Evolutionary conservation across 2,888 invertebrate genomes (phyloP), one percentile per base, ranked within the genome.

Genomic region (Pegoplata infirma): DNA sequence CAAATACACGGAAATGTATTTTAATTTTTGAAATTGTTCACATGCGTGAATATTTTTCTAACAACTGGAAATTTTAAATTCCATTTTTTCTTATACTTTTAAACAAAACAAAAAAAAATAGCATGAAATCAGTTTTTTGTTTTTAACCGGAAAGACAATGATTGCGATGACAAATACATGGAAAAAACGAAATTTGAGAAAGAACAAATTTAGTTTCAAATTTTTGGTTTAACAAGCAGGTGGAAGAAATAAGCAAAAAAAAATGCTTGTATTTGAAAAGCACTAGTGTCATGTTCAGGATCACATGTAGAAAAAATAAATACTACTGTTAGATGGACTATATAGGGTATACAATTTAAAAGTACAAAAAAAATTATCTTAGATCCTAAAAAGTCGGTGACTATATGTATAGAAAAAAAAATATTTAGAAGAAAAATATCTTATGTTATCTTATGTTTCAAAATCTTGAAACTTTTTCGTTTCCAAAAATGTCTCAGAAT

Each of bases 111-210:
- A 66, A 53, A 56, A 56, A 67, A 55, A 21, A 44, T 23, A 46
- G 7, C 2, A 17, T 6, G 32, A 49, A 7, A 23, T 36, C 21
- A 68, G 12, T 16, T n/a, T n/a, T n/a, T n/a, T n/a, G n/a, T n/a
- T 56, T 47, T 40, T 69, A 51, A 59, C 51, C 36, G 49, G 49
- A 69, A 51, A 49, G 56, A 16, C 58, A 58, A 58, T 58, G 36
- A 49, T 68, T 59, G 47, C 1, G 14, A 40, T 51, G 49, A 49
- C 49, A 59, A 59, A 69, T 23, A 25, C 40, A 69, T 23, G 16
- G n/a, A 16, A 12, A 44, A 16, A 12, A n/a, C n/a, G n/a, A 44
- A n/a, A 16, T 16, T 49, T 25, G 58, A 19, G 23, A 25, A 6
- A 5, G n/a, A 17, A 59, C 17, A 59, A 40, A 69, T 40, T 23